phyloP scores from a whole-genome alignment of 2,888 invertebrate species.

The Melanchra persicariae region DNA sequence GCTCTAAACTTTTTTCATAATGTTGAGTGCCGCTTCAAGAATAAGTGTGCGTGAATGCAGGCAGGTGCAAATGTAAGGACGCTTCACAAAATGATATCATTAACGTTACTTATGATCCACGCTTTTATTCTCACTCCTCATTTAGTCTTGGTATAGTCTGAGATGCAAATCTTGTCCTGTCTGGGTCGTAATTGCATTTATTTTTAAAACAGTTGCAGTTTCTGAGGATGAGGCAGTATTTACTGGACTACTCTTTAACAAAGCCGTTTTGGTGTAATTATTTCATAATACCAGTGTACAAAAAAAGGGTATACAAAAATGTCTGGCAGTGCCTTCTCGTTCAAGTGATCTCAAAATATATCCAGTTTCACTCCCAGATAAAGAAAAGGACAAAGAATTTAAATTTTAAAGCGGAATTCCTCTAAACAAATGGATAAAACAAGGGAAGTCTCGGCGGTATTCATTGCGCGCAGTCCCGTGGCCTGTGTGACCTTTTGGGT shows the following conservation, averaged over 20 bases:
- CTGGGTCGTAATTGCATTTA: conserved; percentile 46
- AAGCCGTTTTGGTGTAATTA: conserved; percentile 39
- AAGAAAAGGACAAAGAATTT: conserved; percentile 74
- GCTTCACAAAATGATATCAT: conserved; percentile 41
- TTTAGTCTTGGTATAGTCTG: conserved; percentile 35
- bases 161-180: conserved; percentile 48
- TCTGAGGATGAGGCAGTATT: conserved; percentile 6
- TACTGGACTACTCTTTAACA: conserved; percentile 23
- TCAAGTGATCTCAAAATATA: conserved; percentile 65
- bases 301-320: conserved; percentile 44
- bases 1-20: conserved; percentile 59
- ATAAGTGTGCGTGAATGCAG: conserved; percentile 19
- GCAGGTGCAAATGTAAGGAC: conserved; percentile 31
- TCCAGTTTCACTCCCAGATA: conserved; percentile 76
- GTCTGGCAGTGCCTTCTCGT: conserved; percentile 19
- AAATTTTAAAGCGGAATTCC: conserved; percentile 68
- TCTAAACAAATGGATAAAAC: conserved; percentile 74
- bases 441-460: conserved; percentile 69
- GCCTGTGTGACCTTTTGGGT: conserved; percentile 33
- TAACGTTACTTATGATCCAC: conserved; percentile 34
- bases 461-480: conserved; percentile 69
- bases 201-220: conserved; percentile 43
- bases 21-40: conserved; percentile 38
- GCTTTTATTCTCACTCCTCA: conserved; percentile 29
- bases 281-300: conserved; percentile 26